phyloP scores from a whole-genome alignment of 2,888 invertebrate genomes.

The Drosophila mulleri region DNA sequence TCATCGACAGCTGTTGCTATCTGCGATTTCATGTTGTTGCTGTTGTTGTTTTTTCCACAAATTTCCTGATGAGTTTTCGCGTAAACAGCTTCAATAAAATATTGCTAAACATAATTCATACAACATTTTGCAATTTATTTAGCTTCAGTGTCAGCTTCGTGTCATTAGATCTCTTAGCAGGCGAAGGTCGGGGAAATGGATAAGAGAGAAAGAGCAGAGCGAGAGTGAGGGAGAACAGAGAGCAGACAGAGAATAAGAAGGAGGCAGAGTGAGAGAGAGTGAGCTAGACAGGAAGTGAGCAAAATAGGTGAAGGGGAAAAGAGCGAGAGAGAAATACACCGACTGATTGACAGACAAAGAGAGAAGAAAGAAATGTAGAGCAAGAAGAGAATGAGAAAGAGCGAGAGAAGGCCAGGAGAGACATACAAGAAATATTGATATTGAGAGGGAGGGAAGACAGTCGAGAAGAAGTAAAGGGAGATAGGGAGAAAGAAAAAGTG shows the following conservation, averaged over 20 bases:
- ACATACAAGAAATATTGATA: too few relatives aligned
- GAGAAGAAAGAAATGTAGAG: too few relatives aligned
- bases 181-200: background rate
- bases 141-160: background rate
- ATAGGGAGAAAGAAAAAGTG: too few relatives aligned
- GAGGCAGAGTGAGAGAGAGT: background rate
- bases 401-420: too few relatives aligned
- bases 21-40: constrained; percentile 27
- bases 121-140: constrained; percentile 49
- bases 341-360: background rate
- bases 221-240: background rate
- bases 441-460: background rate
- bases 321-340: background rate
- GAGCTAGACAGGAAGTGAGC: too few relatives aligned
- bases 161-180: background rate
- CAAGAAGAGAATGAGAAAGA: too few relatives aligned
- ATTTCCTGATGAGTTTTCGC: constrained; percentile 65
- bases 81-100: constrained; percentile 47
- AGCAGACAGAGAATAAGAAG: too few relatives aligned
- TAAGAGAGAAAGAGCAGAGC: background rate
- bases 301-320: too few relatives aligned
- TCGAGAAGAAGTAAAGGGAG: too few relatives aligned
- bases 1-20: constrained; percentile 57
- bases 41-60: constrained; percentile 17
- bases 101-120: constrained; percentile 54